Evolutionary conservation across 1,140 invertebrate species (phyloP).

Genomic region (Drosophila tristis): DNA sequence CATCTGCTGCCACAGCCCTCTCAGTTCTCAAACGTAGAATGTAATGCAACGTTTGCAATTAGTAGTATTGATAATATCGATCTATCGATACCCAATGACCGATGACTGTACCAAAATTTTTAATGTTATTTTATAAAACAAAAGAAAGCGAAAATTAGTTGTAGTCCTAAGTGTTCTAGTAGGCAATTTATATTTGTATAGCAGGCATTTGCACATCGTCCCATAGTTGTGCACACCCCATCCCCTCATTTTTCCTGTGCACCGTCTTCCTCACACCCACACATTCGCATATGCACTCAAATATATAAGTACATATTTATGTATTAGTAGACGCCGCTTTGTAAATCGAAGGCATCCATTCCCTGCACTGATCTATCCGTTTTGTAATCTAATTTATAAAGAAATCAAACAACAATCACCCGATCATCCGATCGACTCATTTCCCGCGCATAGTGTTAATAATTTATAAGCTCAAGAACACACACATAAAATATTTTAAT

Average conservation of each 20-base stretch:
- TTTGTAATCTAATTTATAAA: conserved; percentile 71
- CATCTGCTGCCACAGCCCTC: not conserved
- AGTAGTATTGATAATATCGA: conserved; percentile 43
- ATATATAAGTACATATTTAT: conserved; percentile 4
- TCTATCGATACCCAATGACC: conserved; percentile 56
- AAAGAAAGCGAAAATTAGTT: conserved; percentile 53
- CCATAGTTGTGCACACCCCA: conserved; percentile 28
- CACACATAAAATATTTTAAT: conserved; percentile 68
- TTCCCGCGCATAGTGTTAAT: conserved; percentile 73
- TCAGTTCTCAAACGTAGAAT: conserved; percentile 18
- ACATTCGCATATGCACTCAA: not conserved
- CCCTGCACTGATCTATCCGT: conserved; percentile 19
- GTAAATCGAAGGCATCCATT: conserved; percentile 54
- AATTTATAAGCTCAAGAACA: conserved; percentile 72
- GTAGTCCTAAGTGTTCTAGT: conserved; percentile 72
- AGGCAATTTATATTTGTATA: conserved; percentile 75
- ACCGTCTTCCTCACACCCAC: not conserved
- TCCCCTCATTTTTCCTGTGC: not conserved
- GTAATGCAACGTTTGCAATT: conserved; percentile 26
- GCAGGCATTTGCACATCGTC: conserved; percentile 22
- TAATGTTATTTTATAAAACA: conserved; percentile 68
- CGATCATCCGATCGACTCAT: conserved; percentile 46
- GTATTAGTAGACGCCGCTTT: conserved; percentile 41
- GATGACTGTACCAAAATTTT: conserved; percentile 83
- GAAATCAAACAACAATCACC: conserved; percentile 20